Percentiles rank a stretch among this genome's conserved stretches.
These are phyloP conservation scores for Chalcosyrphus nemorum DNA, from an alignment of 2,888 invertebrate genomes.

Conservation along the genomic window DNA sequence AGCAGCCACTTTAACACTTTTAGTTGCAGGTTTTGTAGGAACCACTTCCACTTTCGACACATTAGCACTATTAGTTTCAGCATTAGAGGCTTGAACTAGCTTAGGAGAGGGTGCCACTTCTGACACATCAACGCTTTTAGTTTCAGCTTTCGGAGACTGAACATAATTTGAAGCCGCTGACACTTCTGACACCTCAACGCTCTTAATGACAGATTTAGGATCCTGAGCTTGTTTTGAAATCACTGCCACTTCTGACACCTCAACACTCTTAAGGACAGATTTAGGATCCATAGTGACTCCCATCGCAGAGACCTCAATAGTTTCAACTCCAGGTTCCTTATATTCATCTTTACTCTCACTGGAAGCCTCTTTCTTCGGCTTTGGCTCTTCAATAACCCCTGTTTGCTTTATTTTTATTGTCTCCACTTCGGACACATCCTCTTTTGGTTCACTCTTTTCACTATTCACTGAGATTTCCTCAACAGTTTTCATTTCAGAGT, in stretches of 20 bases:
- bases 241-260: constrained; percentile 74
- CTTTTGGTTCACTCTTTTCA: not conserved
- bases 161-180: not conserved
- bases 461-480: not conserved
- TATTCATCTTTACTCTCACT: not conserved
- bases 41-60: too few species aligned
- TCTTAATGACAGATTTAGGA: not conserved
- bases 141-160: not conserved
- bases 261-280: constrained; percentile 47
- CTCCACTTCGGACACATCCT: not conserved
- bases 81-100: too few species aligned
- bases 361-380: not conserved
- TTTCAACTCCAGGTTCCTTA: not conserved
- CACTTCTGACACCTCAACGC: constrained; percentile 75
- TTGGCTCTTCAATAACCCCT: not conserved
- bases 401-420: not conserved
- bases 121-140: too few species aligned
- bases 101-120: too few species aligned
- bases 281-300: not conserved
- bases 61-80: too few species aligned
- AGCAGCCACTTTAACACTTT: too few species aligned
- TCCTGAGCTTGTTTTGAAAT: not conserved
- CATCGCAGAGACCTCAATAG: constrained; percentile 75
- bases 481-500: not conserved
- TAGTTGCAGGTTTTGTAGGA: too few species aligned